A percentile compares a stretch with the other conserved stretches of the same genome.
These are phyloP conservation scores for Cataglyphis rosenhaueri DNA, from an alignment of 2,888 invertebrate genomes.

Conservation along the genomic window DNA sequence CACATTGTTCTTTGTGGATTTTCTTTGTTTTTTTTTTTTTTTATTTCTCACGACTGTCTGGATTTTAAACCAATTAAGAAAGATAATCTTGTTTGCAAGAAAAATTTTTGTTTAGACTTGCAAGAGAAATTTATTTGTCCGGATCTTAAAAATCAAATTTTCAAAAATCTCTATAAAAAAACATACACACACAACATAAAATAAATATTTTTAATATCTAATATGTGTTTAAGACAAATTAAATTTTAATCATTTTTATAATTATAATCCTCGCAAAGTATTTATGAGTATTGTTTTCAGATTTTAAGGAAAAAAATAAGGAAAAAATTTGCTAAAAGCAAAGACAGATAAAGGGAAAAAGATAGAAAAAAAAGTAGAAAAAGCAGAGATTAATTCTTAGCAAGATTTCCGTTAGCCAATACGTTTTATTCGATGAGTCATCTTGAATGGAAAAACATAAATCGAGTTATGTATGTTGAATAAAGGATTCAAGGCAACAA, in stretches of 20 bases:
- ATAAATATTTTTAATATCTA: not conserved
- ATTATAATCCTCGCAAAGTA: not conserved
- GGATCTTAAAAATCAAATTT: not conserved
- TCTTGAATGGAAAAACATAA: not conserved
- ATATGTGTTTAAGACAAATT: not conserved
- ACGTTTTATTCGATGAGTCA: not conserved
- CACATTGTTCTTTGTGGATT: slow-evolving; percentile 29
- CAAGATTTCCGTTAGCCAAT: slow-evolving; percentile 5
- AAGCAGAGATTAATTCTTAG: not conserved
- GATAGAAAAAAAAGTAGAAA: not conserved
- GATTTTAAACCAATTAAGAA: not conserved
- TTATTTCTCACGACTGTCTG: not conserved
- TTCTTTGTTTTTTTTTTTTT: not conserved
- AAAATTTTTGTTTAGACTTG: not conserved
- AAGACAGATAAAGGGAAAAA: not conserved
- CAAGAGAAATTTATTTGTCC: not conserved
- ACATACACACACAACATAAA: not conserved
- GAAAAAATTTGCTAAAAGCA: not conserved
- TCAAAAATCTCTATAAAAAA: not conserved
- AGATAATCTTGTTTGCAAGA: not conserved
- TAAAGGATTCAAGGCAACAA: not conserved
- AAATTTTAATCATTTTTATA: not conserved
- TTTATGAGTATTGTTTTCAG: slow-evolving; percentile 14
- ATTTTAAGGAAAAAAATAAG: not conserved
- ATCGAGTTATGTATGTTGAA: not conserved